Percentiles rank a stretch among this genome's conserved stretches.
phyloP scores from a whole-genome alignment of 2,113 vertebrate species.

The Chinchilla lanigera region DNA sequence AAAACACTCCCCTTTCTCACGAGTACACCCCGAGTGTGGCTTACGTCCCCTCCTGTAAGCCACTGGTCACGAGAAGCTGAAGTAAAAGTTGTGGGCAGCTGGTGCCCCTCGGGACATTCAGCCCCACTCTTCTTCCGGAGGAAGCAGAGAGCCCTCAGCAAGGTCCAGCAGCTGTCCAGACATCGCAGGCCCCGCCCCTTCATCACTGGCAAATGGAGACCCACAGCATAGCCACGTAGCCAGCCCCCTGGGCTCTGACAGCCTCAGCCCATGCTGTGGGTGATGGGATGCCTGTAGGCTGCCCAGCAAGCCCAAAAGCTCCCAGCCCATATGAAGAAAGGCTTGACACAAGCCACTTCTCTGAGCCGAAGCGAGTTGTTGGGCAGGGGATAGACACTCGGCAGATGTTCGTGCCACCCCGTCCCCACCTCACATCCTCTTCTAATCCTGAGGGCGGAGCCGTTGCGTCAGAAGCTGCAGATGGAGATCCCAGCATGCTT shows the following conservation, averaged over 20 bases:
- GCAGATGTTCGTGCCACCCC: not conserved
- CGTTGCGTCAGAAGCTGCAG: not conserved
- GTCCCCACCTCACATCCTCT: not conserved
- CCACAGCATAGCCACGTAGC: not conserved
- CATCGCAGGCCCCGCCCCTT: fast-evolving
- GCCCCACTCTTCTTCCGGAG: not conserved
- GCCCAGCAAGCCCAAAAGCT: not conserved
- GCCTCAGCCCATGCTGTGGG: not conserved
- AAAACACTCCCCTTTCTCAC: not conserved
- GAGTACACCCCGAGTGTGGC: not conserved
- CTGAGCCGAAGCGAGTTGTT: too few species aligned
- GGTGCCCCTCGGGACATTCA: not conserved
- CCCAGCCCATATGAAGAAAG: not conserved
- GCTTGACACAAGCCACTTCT: not conserved
- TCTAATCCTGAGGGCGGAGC: not conserved
- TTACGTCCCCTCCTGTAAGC: not conserved
- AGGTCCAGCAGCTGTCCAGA: not conserved
- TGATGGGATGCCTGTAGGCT: too few species aligned
- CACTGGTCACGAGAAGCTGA: not conserved
- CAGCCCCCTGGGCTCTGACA: not conserved
- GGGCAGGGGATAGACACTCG: not conserved
- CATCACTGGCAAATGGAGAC: not conserved
- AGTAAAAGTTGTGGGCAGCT: not conserved
- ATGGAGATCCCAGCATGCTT: not conserved
- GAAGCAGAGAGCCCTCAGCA: not conserved